These are phyloP conservation scores for Pongo pygmaeus DNA, from an alignment of 2,113 vertebrate species.

Conservation along the genomic window DNA sequence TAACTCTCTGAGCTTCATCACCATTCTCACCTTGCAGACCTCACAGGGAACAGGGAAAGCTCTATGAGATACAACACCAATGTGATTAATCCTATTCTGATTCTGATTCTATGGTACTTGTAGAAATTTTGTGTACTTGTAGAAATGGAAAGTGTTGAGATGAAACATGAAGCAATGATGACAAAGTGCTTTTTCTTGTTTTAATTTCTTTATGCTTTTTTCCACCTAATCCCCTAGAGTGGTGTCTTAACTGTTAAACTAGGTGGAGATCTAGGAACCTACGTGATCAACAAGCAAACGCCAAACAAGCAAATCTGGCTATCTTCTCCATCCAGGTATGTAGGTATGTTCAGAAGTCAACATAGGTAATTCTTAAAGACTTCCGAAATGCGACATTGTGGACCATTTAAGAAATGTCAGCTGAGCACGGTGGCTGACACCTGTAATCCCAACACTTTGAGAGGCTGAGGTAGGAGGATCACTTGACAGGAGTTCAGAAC, in stretches of 20 bases:
- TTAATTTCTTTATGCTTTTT: neutral
- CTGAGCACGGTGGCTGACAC: no score
- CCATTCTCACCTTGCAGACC: rapidly evolving
- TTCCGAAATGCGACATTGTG: neutral
- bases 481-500: no score
- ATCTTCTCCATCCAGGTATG: conserved; percentile 95
- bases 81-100: neutral
- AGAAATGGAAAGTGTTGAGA: neutral
- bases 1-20: neutral
- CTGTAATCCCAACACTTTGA: no score
- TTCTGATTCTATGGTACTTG: no score
- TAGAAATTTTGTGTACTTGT: neutral
- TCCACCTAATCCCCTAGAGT: conserved; percentile 80
- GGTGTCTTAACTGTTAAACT: conserved; percentile 95
- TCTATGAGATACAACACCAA: rapidly evolving
- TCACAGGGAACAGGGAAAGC: neutral
- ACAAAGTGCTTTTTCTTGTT: neutral
- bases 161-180: neutral
- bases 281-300: conserved; percentile 98
- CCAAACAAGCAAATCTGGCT: conserved; percentile 98
- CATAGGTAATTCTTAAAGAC: neutral
- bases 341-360: conserved; percentile 84
- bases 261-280: conserved; percentile 91
- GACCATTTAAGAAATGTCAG: neutral
- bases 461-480: no score